Evolutionary conservation across 2,797 vertebrate species (phyloP).

Genomic region (Stomatorhinus walkeri): DNA sequence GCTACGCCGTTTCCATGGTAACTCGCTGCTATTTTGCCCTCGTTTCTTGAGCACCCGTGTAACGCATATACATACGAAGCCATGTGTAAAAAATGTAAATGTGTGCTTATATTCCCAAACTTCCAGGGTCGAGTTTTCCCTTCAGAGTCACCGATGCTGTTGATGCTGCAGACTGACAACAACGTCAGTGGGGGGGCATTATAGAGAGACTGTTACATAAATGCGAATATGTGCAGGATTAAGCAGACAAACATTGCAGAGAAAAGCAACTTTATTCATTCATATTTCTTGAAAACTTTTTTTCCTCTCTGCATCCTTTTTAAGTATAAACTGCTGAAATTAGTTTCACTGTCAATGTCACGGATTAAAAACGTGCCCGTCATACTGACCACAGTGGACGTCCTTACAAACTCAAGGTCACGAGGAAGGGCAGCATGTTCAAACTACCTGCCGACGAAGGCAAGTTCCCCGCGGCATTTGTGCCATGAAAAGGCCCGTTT

Average conservation of each 20-base stretch:
- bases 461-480: not conserved
- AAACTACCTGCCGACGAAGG: not conserved
- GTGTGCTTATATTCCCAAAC: not conserved
- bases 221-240: not conserved
- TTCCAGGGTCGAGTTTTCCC: not conserved
- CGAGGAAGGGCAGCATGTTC: not conserved
- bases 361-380: not conserved
- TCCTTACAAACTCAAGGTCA: not conserved
- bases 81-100: not conserved
- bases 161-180: not conserved
- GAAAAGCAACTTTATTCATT: not conserved
- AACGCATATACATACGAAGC: not conserved
- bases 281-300: not conserved
- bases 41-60: not conserved
- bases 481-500: not conserved
- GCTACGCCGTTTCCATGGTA: not conserved
- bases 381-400: not conserved
- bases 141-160: not conserved
- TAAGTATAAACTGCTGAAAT: not conserved
- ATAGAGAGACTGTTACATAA: not conserved
- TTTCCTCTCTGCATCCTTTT: not conserved
- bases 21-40: not conserved
- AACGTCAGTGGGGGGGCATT: not conserved
- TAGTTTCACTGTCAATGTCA: not conserved
- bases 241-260: not conserved